Percentiles rank a stretch among this genome's conserved stretches.
Conservation (phyloP, 2,113 vertebrate species). For the Cephalopterus ornatus region DNA sequence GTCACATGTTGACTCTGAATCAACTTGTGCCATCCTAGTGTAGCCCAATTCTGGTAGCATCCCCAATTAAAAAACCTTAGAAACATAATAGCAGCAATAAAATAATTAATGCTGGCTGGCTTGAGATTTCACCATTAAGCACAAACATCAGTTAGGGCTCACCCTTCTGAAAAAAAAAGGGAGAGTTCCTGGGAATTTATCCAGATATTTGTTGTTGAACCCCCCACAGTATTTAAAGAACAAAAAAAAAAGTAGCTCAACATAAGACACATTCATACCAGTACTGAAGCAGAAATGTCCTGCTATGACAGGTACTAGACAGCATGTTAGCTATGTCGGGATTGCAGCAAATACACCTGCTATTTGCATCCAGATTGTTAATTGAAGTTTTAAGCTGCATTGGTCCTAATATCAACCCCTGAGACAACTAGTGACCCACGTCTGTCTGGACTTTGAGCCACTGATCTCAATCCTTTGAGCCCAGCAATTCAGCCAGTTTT, state of each 20-base stretch:
- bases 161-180: background rate
- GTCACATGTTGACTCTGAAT: background rate
- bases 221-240: background rate
- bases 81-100: background rate
- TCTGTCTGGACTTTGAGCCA: background rate
- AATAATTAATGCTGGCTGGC: background rate
- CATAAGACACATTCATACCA: background rate
- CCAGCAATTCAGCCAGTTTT: background rate
- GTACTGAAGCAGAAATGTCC: background rate
- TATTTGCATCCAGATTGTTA: background rate
- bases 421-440: background rate
- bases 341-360: background rate
- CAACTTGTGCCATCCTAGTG: background rate
- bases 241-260: background rate
- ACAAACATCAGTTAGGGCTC: background rate
- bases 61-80: background rate
- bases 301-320: background rate
- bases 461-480: background rate
- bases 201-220: background rate
- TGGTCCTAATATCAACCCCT: background rate
- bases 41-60: background rate
- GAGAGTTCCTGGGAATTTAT: background rate
- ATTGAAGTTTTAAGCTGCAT: background rate
- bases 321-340: background rate
- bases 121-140: background rate